phyloP scores from a whole-genome alignment of 2,797 vertebrate genomes.

The Fistularia tabacaria region DNA sequence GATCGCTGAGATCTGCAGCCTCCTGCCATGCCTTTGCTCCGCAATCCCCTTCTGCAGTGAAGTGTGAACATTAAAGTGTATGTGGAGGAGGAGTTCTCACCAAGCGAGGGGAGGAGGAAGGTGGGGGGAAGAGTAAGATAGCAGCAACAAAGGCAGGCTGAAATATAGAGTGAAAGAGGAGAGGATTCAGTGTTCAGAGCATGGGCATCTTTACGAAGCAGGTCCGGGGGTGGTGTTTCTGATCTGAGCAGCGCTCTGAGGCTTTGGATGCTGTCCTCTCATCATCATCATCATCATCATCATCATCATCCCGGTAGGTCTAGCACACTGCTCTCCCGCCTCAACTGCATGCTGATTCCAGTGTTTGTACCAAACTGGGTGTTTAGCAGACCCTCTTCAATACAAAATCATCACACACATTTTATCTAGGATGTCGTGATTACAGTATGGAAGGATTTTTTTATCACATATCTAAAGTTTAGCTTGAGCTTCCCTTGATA shows the following conservation, averaged over 20 bases:
- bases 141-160: slow-evolving; percentile 21
- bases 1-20: slow-evolving; percentile 5
- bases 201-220: slow-evolving; percentile 39
- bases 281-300: slow-evolving; percentile 9
- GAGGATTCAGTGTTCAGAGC: slow-evolving; percentile 26
- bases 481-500: too few relatives aligned
- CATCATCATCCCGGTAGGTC: slow-evolving; percentile 52
- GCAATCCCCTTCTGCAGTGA: slow-evolving; percentile 65
- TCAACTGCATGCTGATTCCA: too few relatives aligned
- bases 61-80: slow-evolving; percentile 65
- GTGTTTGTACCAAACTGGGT: too few relatives aligned
- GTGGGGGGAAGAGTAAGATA: slow-evolving; percentile 41
- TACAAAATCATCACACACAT: too few relatives aligned
- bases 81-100: slow-evolving; percentile 70
- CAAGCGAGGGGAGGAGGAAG: slow-evolving; percentile 13
- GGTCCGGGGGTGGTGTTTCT: slow-evolving; percentile 35
- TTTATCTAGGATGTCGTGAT: too few relatives aligned
- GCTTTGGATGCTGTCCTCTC: slow-evolving; percentile 32
- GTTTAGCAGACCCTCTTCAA: too few relatives aligned
- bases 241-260: slow-evolving; percentile 30
- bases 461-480: too few relatives aligned
- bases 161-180: slow-evolving; percentile 11
- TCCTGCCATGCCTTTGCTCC: slow-evolving; percentile 40
- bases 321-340: slow-evolving; percentile 24
- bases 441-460: too few relatives aligned